Evolutionary conservation across 2,113 vertebrate genomes (phyloP).

Genomic region (Archocentrus centrarchus): DNA sequence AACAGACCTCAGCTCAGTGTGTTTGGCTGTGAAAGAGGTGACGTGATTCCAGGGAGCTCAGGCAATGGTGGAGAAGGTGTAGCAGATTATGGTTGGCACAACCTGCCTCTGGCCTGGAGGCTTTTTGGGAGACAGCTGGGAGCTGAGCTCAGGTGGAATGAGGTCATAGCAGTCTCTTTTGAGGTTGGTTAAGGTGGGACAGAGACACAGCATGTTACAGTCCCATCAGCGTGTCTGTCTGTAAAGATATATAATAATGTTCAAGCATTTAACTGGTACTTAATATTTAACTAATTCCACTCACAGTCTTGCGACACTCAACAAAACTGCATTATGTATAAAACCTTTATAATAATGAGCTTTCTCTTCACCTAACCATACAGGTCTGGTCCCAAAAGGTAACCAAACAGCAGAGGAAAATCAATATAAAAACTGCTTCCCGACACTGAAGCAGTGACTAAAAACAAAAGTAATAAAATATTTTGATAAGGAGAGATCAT

Average conservation of each 20-base stretch:
- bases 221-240: constrained; percentile 9
- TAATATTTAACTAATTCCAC: too few relatives aligned
- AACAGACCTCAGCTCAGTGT: background rate
- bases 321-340: too few relatives aligned
- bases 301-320: too few relatives aligned
- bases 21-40: constrained; percentile 10
- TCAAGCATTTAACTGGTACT: background rate
- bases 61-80: constrained; percentile 15
- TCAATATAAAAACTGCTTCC: too few relatives aligned
- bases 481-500: too few relatives aligned
- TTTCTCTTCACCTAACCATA: too few relatives aligned
- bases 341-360: too few relatives aligned
- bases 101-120: constrained; percentile 55
- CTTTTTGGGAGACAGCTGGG: constrained; percentile 58
- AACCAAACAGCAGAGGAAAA: too few relatives aligned
- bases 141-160: constrained; percentile 68
- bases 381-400: too few relatives aligned
- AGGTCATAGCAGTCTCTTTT: constrained; percentile 60
- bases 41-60: constrained; percentile 29
- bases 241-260: background rate
- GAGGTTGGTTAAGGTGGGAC: constrained; percentile 34
- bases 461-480: too few relatives aligned
- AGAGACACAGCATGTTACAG: constrained; percentile 21
- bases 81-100: constrained; percentile 59
- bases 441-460: too few relatives aligned